These are phyloP conservation scores for Stenchaetothrips biformis DNA, from an alignment of 2,888 invertebrate genomes.

Conservation along the genomic window DNA sequence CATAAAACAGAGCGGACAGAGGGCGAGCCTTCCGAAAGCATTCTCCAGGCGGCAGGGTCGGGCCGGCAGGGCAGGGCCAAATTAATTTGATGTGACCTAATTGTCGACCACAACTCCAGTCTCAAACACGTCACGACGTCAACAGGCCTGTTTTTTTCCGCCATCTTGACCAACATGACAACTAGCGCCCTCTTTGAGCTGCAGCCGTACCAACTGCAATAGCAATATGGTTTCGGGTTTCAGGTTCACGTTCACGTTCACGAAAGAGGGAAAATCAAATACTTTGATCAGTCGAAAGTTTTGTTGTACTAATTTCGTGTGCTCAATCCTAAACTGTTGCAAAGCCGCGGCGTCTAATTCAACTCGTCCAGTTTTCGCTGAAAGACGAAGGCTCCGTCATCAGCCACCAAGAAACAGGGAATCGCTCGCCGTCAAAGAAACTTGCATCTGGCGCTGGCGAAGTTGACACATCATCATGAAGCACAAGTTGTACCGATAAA, in stretches of 20 bases:
- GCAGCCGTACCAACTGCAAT: neutral
- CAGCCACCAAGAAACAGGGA: too few species aligned
- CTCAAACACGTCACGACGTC: neutral
- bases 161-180: neutral
- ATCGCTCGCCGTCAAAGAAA: too few species aligned
- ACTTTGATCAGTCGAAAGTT: too few species aligned
- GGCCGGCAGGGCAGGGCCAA: neutral
- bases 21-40: neutral
- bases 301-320: too few species aligned
- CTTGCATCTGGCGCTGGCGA: neutral
- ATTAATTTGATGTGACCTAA: neutral
- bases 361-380: too few species aligned
- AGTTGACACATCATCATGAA: conserved; percentile 19
- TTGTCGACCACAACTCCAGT: neutral
- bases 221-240: neutral
- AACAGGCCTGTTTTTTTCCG: conserved; percentile 6
- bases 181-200: neutral
- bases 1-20: neutral
- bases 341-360: too few species aligned
- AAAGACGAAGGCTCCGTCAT: too few species aligned
- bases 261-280: conserved; percentile 9
- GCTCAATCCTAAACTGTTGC: too few species aligned
- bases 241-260: too few species aligned
- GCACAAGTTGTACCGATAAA: neutral
- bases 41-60: neutral